Base-by-base conservation (phyloP, 2,888 invertebrate species). In the Hypercompe scribonia region DNA sequence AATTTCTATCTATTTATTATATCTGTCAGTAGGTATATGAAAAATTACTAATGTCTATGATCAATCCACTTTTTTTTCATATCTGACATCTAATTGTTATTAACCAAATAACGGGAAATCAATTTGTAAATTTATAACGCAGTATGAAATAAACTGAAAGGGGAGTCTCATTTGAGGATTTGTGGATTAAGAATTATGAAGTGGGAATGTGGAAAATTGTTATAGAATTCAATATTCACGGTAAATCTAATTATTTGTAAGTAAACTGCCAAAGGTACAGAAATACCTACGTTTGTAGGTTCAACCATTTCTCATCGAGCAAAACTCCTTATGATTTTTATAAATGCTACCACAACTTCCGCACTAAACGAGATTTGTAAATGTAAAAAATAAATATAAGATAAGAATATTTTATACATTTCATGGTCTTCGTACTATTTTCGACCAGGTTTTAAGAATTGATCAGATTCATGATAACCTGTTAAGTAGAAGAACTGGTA, bases 251-350 rank as follows among this genome's bases (percentile, higher is more conserved):
- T 54, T 46, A 70, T 36, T 42, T 68, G 39, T 65, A 54, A 71
- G 39, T 54, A 39, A 28, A 10, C 46, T 65, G 13, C 64, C 31
- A 31, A 42, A 74, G 24, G 50, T 28, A 36, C 33, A 39, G 36
- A 54, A 64, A 28, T 39, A 64, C 11, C 36, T 39, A 1, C 0
- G 1, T 42, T 3, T 42, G 18, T 28, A 64, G 71, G 34, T 42
- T 34, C 15, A 67, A 68, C 54, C 71, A 67, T 67, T 70, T 73
- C 34, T 61, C 21, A 34, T 72, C 54, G 50, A 73, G 63, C 61
- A 66, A 58, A 73, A 65, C 68, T 68, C 39, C 31, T 68, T 54
- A 65, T 61, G 68, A 58, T 71, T 71, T 74, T 74, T 68, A 68
- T 71, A 42, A 21, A 7, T 64, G 68, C 65, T 68, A 39, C 58